phyloP scores from a whole-genome alignment of 1,140 invertebrate genomes.

The Polypedilum vanderplanki region DNA sequence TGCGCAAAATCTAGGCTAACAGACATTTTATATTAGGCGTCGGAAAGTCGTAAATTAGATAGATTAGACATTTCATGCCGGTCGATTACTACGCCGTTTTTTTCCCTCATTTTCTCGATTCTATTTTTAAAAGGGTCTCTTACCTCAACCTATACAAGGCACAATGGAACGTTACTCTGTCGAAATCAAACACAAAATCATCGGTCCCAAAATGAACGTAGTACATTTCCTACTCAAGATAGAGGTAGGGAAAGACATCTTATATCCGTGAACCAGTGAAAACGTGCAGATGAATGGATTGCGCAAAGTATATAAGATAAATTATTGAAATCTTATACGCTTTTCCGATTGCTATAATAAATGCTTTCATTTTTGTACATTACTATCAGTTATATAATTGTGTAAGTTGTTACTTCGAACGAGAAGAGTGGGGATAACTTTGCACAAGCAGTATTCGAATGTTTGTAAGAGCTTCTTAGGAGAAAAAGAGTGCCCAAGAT shows the following conservation, averaged over 20 bases:
- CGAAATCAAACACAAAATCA: no score
- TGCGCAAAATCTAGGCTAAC: background rate
- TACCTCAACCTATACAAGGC: no score
- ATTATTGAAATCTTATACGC: background rate
- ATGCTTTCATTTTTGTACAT: background rate
- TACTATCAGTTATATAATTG: background rate
- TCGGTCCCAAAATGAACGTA: no score
- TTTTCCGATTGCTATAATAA: background rate
- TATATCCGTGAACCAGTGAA: background rate
- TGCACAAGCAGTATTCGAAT: background rate
- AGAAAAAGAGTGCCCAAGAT: no score
- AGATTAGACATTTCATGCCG: background rate
- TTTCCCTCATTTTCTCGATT: background rate
- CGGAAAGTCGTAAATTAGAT: conserved; percentile 2
- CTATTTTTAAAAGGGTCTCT: background rate
- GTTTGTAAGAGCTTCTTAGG: no score
- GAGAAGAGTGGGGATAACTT: background rate
- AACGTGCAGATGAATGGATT: background rate
- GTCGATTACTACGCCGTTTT: background rate
- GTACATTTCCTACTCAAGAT: background rate
- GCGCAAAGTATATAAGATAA: background rate
- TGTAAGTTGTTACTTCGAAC: background rate
- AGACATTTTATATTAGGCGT: conserved; percentile 6
- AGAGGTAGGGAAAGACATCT: background rate
- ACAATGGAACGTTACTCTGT: no score